These are phyloP conservation scores for Phalacrocorax aristotelis DNA, from an alignment of 2,113 vertebrate species.

Conservation along the genomic window DNA sequence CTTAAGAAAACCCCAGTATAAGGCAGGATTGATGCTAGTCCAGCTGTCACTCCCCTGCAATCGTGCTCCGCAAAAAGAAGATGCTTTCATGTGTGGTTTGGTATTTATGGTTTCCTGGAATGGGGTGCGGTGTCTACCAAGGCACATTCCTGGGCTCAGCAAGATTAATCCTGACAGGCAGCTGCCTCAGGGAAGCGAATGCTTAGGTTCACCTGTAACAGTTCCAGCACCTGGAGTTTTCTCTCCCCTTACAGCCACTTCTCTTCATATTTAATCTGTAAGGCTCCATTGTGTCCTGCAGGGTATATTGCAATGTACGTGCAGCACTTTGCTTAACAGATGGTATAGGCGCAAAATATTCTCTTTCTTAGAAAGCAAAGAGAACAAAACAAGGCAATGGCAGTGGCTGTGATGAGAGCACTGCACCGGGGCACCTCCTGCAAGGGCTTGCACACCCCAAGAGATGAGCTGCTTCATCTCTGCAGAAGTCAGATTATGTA, in stretches of 20 bases:
- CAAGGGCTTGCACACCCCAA: background rate
- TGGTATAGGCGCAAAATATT: background rate
- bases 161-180: conserved; percentile 55
- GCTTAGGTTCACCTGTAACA: conserved; percentile 55
- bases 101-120: conserved; percentile 53
- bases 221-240: conserved; percentile 61
- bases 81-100: conserved; percentile 30
- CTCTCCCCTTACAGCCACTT: conserved; percentile 10
- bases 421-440: background rate
- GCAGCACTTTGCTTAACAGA: conserved; percentile 30
- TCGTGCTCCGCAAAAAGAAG: background rate
- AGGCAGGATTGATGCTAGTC: background rate
- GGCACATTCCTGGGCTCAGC: conserved; percentile 12
- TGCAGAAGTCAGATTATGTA: background rate
- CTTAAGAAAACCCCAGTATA: background rate
- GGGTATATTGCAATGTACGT: background rate
- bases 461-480: background rate
- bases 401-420: background rate
- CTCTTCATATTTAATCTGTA: conserved; percentile 10
- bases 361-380: background rate
- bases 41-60: background rate
- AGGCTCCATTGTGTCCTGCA: background rate
- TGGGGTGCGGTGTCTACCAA: conserved; percentile 5
- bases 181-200: background rate
- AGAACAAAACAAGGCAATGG: background rate